phyloP scores from a whole-genome alignment of 2,888 invertebrate genomes.

The Zaprionus bogoriensis region DNA sequence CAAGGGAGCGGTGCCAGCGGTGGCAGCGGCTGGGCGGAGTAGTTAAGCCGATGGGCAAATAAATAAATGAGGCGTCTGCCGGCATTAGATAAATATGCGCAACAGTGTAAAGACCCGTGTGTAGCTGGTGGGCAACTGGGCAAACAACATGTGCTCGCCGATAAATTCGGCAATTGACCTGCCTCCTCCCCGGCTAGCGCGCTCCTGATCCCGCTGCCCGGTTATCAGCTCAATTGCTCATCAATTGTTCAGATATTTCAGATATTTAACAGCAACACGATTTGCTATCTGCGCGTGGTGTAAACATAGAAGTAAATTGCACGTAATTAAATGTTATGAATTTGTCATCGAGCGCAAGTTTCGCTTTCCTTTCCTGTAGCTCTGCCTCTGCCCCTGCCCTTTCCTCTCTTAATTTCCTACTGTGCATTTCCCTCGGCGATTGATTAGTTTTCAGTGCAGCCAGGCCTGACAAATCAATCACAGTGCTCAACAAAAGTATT shows the following conservation, averaged over 20 bases:
- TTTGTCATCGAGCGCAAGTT: conserved; percentile 57
- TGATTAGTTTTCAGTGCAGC: conserved; percentile 48
- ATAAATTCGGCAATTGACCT: conserved; percentile 42
- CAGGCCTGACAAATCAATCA: conserved; percentile 61
- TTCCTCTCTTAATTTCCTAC: conserved; percentile 21
- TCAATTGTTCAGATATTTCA: conserved; percentile 46
- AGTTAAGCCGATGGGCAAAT: conserved; percentile 48
- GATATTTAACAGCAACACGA: conserved; percentile 22
- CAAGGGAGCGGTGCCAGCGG: neutral
- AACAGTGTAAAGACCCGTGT: conserved; percentile 37
- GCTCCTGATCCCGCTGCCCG: neutral
- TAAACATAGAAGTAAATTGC: conserved; percentile 67
- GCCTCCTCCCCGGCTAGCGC: conserved; percentile 1
- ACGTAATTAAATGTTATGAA: conserved; percentile 74
- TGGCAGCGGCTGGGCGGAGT: neutral
- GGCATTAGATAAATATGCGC: conserved; percentile 49
- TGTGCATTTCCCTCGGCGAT: conserved; percentile 31
- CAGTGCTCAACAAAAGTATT: conserved; percentile 28
- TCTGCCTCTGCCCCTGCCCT: no score
- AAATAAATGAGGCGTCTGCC: conserved; percentile 32
- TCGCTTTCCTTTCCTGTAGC: neutral
- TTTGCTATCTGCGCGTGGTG: conserved; percentile 49
- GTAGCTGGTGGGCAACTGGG: conserved; percentile 28
- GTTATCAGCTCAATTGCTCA: conserved; percentile 40
- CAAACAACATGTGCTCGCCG: conserved; percentile 26